These are phyloP conservation scores for Osmerus mordax DNA, from an alignment of 2,113 vertebrate species.

Conservation along the genomic window DNA sequence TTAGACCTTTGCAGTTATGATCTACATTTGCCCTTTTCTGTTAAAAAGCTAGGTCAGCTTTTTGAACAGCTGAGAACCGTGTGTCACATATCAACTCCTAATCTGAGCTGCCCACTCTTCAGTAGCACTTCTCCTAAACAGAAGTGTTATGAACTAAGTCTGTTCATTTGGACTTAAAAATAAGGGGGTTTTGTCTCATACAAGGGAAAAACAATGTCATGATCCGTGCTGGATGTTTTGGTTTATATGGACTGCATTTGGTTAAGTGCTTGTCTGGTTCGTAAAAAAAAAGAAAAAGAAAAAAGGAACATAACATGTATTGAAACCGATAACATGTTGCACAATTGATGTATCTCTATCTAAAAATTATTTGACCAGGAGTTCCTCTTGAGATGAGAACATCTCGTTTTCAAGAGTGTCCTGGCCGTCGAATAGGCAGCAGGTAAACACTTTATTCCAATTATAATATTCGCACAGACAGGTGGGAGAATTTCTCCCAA, in stretches of 20 bases:
- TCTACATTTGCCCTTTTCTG: slow-evolving; percentile 72
- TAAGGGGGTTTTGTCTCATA: slow-evolving; percentile 77
- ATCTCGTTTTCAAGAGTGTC: slow-evolving; percentile 84
- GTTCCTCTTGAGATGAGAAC: slow-evolving; percentile 83
- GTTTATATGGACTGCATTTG: slow-evolving; percentile 74
- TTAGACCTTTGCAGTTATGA: slow-evolving; percentile 43
- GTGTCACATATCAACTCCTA: slow-evolving; percentile 23
- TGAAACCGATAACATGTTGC: slow-evolving; percentile 74
- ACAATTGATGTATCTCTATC: slow-evolving; percentile 80
- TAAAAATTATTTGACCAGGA: slow-evolving; percentile 83
- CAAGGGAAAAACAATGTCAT: slow-evolving; percentile 76
- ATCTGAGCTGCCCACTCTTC: slow-evolving; percentile 48
- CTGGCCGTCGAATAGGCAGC: slow-evolving; percentile 80
- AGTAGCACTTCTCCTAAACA: slow-evolving; percentile 40
- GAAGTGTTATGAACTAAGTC: slow-evolving; percentile 54
- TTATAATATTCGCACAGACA: slow-evolving; percentile 64
- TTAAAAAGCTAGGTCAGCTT: slow-evolving; percentile 35
- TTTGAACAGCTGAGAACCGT: neutral
- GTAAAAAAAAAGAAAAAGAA: slow-evolving; percentile 46
- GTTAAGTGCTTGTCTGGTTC: slow-evolving; percentile 76
- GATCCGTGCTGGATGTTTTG: slow-evolving; percentile 76
- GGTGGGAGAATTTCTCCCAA: slow-evolving; percentile 50
- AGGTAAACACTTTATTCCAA: slow-evolving; percentile 79
- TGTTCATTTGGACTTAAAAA: slow-evolving; percentile 51
- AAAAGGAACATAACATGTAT: slow-evolving; percentile 65